Base-by-base conservation (phyloP, 2,113 vertebrate species). In the Ictalurus furcatus region DNA sequence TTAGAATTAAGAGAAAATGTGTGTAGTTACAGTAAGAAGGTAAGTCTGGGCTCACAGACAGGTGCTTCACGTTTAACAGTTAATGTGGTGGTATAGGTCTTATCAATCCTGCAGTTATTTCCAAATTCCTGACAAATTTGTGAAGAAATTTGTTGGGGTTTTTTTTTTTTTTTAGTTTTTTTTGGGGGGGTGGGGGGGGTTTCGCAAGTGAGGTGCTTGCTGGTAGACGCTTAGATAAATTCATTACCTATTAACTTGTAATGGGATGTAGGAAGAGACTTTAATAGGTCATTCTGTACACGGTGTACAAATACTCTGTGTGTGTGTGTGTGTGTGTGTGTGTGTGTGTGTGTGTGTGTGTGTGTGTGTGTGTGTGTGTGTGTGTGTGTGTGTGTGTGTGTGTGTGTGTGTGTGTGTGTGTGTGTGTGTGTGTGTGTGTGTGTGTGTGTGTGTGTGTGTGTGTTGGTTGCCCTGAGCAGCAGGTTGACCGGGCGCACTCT, bases 401-500 rank as follows among this genome's bases (percentile, higher is more conserved):
- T 83, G 61, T 21, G 37, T 44, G 83, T 85, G 63, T 40, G 9
- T 65, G 58, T 65, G 34, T 84, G 61, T 84, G 59, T 40, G 6
- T 67, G 63, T 19, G 65, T n/a, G 23, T 59, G 30, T 85, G 63
- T 65, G 23, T 65, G 23, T 30, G 69, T 83, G 61, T 21, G 37
- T 44, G 83, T 85, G 63, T 40, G 9, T 65, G 58, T 65, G 34
- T 84, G 61, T 84, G 59, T 40, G 6, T 67, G 63, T 19, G 65
- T n/a, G 23, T 59, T 13, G 73, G 48, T 93, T 84, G 92, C 58
- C 90, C 85, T 90, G 91, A 89, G 63, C 92, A 97, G 97, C 97
- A 99, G 97, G 96, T 98, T 40, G 96, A 95, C 74, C 97, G 96
- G 12, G 95, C 96, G 5, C 98, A 98, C 19, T 96, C 96, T 48